Evolutionary conservation across 2,888 invertebrate genomes (phyloP).

Genomic region (Branchinecta sandiegonensis): DNA sequence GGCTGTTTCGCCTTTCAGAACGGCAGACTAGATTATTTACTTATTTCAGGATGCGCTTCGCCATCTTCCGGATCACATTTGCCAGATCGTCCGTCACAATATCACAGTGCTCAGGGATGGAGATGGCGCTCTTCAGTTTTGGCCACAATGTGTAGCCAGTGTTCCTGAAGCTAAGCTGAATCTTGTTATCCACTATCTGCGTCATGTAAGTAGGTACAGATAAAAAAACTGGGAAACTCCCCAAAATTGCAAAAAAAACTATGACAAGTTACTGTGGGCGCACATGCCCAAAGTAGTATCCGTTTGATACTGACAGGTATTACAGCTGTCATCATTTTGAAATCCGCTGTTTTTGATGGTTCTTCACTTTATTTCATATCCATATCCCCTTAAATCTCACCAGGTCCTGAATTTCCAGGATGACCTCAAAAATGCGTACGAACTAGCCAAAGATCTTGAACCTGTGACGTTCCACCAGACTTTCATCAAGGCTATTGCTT

Average conservation of each 20-base stretch:
- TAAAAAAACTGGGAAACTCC: too few species aligned
- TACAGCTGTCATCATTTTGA: too few species aligned
- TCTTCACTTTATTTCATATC: too few species aligned
- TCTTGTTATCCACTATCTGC: constrained; percentile 82
- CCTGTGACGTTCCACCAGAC: constrained; percentile 90
- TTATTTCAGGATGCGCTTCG: constrained; percentile 47
- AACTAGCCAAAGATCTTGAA: constrained; percentile 75
- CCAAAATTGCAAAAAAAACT: too few species aligned
- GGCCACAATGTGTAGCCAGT: constrained; percentile 82
- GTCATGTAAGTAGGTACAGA: constrained; percentile 41
- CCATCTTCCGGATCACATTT: constrained; percentile 53
- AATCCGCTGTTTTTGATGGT: too few species aligned
- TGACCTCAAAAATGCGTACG: constrained; percentile 73
- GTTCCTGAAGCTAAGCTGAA: constrained; percentile 93
- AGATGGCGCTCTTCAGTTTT: constrained; percentile 78
- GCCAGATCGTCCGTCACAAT: constrained; percentile 86
- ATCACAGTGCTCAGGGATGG: constrained; percentile 86
- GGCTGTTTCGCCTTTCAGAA: not conserved
- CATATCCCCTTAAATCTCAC: too few species aligned
- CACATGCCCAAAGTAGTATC: too few species aligned
- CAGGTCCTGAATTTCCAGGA: constrained; percentile 36
- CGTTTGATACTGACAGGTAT: too few species aligned
- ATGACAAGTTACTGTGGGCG: too few species aligned
- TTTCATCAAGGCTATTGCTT: constrained; percentile 88
- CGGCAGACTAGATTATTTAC: not conserved